Conservation (phyloP, 2,888 invertebrate species). For the Rhaphigaster nebulosa region DNA sequence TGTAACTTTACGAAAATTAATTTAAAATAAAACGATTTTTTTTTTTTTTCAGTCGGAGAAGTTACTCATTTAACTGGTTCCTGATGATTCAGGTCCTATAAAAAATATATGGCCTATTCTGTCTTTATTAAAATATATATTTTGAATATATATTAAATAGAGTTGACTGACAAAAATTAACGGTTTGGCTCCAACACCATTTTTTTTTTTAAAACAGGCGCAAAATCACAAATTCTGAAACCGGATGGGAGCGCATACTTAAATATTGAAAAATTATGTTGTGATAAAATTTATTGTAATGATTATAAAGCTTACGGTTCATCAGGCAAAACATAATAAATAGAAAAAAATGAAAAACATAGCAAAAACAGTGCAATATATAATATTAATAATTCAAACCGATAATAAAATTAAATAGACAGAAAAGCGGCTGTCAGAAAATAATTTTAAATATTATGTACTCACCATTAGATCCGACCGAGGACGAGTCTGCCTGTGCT, state of each 20-base stretch:
- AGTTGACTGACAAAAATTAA: background rate
- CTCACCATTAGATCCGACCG: constrained; percentile 73
- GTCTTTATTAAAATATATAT: no score
- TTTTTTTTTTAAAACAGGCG: background rate
- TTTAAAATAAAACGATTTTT: no score
- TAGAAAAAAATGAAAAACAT: background rate
- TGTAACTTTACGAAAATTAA: no score
- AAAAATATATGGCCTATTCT: no score
- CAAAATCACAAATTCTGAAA: no score
- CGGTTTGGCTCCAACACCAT: background rate
- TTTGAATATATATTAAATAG: background rate
- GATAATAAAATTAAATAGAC: constrained; percentile 21
- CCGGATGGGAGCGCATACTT: background rate
- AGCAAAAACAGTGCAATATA: background rate
- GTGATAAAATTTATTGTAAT: background rate
- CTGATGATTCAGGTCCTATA: no score
- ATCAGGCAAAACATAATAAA: background rate
- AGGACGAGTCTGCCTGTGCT: constrained; percentile 72
- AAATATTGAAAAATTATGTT: background rate
- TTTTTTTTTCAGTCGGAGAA: no score
- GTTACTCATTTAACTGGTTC: no score
- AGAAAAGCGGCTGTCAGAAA: background rate
- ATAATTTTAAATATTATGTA: constrained; percentile 59
- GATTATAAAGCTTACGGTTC: background rate
- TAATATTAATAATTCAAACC: constrained; percentile 35